Evolutionary conservation across 2,888 invertebrate genomes (phyloP), one percentile per base, ranked within the genome.

Genomic region (Cheilosia soror): DNA sequence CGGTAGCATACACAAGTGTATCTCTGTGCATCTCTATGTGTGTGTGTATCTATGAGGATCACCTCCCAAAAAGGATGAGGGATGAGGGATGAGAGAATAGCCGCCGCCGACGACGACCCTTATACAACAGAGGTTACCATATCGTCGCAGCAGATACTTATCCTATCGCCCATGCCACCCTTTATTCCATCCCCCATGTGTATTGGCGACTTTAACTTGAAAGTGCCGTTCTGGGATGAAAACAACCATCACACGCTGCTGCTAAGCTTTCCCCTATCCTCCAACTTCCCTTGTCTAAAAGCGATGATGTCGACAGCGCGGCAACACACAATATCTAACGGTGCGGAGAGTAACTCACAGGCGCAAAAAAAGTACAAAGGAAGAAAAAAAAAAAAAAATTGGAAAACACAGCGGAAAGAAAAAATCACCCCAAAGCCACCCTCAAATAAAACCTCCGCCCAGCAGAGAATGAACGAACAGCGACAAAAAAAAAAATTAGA

Each of bases 191-290:
- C 51, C 25, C 73, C 66, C 78, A 40, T 44, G 73, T 76, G 87
- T 86, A 68, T 87, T 87, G 87, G 87, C 88, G 87, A 88, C 88
- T 88, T 87, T 87, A 89, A 88, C 89, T 87, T 87, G 87, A 87
- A 88, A 87, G 87, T 87, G 88, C 88, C 87, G 88, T 87, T 87
- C 87, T 88, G 88, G 87, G 88, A 88, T 84, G 87, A 87, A 88
- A 88, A 87, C 87, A 88, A 80, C 85, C 86, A 87, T 87, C 75
- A 81, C 81, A 87, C 66, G 85, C 81, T 66, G 57, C 81, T 72
- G 68, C 78, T 86, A 77, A 80, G 86, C 79, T 75, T 62, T 63
- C 82, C 81, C 13, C 69, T 69, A 62, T 65, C 57, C 53, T 53
- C 31, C 57, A 47, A 62, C 31, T 6, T 60, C 49, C 53, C 49